Evolutionary conservation across 1,140 invertebrate genomes (phyloP), one percentile per base, ranked within the genome.

Genomic region (Aphelenchoides besseyi): DNA sequence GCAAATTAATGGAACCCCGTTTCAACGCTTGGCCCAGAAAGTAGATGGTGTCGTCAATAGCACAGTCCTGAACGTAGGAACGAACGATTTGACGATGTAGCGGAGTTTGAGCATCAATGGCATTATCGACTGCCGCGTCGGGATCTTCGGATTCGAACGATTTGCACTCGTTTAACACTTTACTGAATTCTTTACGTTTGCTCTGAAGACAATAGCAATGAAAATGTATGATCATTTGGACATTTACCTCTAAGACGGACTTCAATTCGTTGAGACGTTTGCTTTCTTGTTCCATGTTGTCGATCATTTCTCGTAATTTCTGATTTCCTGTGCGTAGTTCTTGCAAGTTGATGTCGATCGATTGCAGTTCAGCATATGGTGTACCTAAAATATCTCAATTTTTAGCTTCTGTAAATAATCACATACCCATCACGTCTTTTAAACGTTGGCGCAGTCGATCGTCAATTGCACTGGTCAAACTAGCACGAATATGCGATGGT

Each of bases 1-100:
- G 95, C 77, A 98, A 86, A 87, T 96, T 94, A 83, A 98, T 93
- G 2, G 95, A 92, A 68, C 92, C 91, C 79, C 91, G 91, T 73
- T 94, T 88, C 63, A 98, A 86, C 28, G 93, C 95, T 87, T 98
- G 94, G n/a, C 93, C 94, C 82, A 98, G 90, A 85, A 95, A 96
- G 86, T 98, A 99, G 80, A 98, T 96, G 63, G 94, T 92, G 89
- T 99, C 96, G 88, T 98, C 95, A 59, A 92, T 91, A 9, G 96
- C 94, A 78, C 95, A 93, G 87, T 98, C 96, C 87, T 98, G 94
- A 61, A 94, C 93, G 89, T 93, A 98, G 35, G 93, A 90, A 87
- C 93, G 93, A 33, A 98, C 86, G 82, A 98, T 90, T 85, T 99
- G 96, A 88, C 92, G 93, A 85, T 98, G 97, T 32, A 99, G 86